A percentile compares a stretch with the other conserved stretches of the same genome.
phyloP scores from a whole-genome alignment of 2,797 vertebrate genomes.

The Enteromius fasciolatus region DNA sequence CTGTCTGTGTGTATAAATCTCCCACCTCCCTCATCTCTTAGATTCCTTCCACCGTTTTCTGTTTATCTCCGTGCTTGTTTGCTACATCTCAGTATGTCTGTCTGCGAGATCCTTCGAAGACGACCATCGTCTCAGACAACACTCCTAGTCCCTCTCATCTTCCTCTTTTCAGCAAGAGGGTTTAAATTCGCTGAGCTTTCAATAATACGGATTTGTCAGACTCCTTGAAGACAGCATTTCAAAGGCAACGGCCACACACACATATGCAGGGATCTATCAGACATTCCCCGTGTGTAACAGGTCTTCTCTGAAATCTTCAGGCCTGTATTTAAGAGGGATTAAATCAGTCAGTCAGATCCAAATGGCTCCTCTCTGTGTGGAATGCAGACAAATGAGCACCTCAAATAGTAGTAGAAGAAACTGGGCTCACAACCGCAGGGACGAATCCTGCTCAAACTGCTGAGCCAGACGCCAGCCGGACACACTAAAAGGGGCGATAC shows the following conservation, averaged over 20 bases:
- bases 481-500: constrained; percentile 8
- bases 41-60: constrained; percentile 1
- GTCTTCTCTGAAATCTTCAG: constrained; percentile 39
- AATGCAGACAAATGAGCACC: constrained; percentile 48
- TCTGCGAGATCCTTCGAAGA: constrained; percentile 9
- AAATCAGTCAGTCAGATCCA: constrained; percentile 39
- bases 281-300: constrained; percentile 35
- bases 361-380: constrained; percentile 25
- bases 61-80: constrained; percentile 10
- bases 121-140: constrained; percentile 3
- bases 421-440: constrained; percentile 22
- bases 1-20: constrained; percentile 13
- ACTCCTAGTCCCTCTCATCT: constrained; percentile 25
- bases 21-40: constrained; percentile 19
- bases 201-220: constrained; percentile 56
- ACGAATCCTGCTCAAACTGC: constrained; percentile 21
- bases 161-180: constrained; percentile 32
- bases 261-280: constrained; percentile 33
- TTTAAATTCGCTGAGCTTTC: constrained; percentile 60
- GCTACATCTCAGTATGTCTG: constrained; percentile 25
- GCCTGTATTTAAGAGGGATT: constrained; percentile 48
- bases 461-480: constrained; percentile 35
- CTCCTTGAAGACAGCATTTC: constrained; percentile 46
- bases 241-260: constrained; percentile 44
- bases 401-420: constrained; percentile 26